Conservation (phyloP, 2,888 invertebrate species). For the Embidobia sp. region DNA sequence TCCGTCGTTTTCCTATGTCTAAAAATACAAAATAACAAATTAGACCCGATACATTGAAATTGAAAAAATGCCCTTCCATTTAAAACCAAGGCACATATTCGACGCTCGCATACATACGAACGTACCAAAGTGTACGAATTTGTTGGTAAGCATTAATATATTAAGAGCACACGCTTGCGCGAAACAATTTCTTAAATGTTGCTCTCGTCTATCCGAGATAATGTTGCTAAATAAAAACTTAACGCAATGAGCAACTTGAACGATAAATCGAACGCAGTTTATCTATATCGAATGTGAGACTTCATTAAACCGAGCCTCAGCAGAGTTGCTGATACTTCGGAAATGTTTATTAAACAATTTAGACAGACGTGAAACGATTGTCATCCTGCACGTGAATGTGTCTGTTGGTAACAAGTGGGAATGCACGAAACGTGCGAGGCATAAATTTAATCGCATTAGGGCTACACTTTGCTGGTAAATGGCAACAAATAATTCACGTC, state of each 20-base stretch:
- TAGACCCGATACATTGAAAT: no score
- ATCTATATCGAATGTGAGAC: conserved; percentile 18
- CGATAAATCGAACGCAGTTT: conserved; percentile 35
- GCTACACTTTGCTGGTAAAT: conserved; percentile 48
- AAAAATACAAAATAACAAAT: no score
- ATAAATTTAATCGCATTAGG: conserved; percentile 63
- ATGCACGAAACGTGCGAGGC: conserved; percentile 47
- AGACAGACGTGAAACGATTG: conserved; percentile 49
- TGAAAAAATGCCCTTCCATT: no score
- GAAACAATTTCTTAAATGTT: no score
- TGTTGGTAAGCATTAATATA: no score
- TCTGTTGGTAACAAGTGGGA: conserved; percentile 32
- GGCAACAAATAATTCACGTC: conserved; percentile 51
- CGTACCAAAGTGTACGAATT: no score
- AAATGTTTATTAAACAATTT: conserved; percentile 63
- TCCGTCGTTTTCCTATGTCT: no score
- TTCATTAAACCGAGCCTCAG: conserved; percentile 4
- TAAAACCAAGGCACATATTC: no score
- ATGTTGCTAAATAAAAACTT: no score
- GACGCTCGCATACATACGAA: no score
- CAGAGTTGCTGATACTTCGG: conserved; percentile 35
- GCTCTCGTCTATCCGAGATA: no score
- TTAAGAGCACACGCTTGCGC: no score
- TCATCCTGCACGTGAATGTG: conserved; percentile 18
- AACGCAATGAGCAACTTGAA: conserved; percentile 10